These are phyloP conservation scores for Pterobdella sp. DNA, from an alignment of 2,888 invertebrate genomes.

Conservation along the genomic window DNA sequence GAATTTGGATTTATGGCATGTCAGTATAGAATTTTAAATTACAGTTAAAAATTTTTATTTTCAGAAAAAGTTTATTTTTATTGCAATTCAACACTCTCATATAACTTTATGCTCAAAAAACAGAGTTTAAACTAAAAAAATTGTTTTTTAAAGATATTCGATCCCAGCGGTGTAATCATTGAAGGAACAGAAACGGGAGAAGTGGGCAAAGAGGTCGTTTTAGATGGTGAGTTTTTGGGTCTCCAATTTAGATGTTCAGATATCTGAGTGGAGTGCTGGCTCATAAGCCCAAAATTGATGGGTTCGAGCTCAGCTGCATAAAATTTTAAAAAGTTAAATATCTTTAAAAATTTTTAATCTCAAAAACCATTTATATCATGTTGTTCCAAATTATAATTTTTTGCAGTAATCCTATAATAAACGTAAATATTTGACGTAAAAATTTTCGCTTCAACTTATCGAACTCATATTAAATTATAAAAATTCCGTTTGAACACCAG, in stretches of 20 bases:
- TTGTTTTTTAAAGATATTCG: slow-evolving; percentile 56
- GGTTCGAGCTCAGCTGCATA: neutral
- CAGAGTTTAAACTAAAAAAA: neutral
- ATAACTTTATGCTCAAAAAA: neutral
- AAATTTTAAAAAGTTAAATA: neutral
- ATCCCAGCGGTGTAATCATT: slow-evolving; percentile 55
- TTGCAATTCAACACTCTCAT: neutral
- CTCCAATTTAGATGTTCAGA: too few species aligned
- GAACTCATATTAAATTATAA: neutral
- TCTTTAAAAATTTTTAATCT: neutral
- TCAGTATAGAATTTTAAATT: too few species aligned
- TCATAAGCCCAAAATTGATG: neutral
- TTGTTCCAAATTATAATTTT: too few species aligned
- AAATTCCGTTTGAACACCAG: slow-evolving; percentile 53
- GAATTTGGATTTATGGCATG: too few species aligned
- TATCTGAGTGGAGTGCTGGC: neutral
- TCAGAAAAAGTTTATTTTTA: neutral
- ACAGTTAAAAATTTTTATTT: neutral
- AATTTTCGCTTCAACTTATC: too few species aligned
- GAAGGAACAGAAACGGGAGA: slow-evolving; percentile 42
- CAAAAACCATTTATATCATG: too few species aligned
- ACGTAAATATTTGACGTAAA: neutral
- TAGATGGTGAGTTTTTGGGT: slow-evolving; percentile 44
- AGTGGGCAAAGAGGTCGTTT: slow-evolving; percentile 44
- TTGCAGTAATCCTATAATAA: too few species aligned